Evolutionary conservation across 2,113 vertebrate genomes (phyloP).

Genomic region (Ornithorhynchus anatinus): DNA sequence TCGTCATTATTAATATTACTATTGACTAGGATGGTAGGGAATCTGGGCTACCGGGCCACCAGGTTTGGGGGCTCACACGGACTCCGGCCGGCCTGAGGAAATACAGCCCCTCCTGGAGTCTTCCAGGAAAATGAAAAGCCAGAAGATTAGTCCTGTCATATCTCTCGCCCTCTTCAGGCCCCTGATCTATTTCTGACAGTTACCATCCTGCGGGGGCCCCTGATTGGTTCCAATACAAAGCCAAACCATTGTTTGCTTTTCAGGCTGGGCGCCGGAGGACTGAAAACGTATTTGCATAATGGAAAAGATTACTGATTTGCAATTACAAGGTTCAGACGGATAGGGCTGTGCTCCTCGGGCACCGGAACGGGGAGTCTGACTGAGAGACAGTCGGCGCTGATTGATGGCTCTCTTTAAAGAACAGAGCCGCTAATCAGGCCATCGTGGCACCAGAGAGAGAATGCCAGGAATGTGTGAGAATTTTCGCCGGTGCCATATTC

Average conservation of each 20-base stretch:
- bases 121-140: no score
- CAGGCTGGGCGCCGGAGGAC: background rate
- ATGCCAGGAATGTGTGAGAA: slow-evolving; percentile 29
- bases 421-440: slow-evolving; percentile 9
- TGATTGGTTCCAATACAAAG: background rate
- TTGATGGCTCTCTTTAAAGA: slow-evolving; percentile 42
- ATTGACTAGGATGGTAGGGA: no score
- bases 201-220: background rate
- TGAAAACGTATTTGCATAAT: background rate
- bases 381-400: slow-evolving; percentile 23
- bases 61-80: no score
- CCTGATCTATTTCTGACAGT: background rate
- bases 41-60: no score
- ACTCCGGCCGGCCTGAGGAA: no score
- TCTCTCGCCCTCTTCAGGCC: background rate
- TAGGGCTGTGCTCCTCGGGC: background rate
- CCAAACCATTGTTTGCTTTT: background rate
- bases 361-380: slow-evolving; percentile 26
- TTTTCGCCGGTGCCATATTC: background rate
- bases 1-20: no score
- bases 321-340: background rate
- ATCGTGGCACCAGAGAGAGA: slow-evolving; percentile 3
- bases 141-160: background rate
- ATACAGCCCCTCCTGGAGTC: no score
- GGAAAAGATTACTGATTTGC: background rate